These are phyloP conservation scores for Elachura formosa DNA, from an alignment of 2,113 vertebrate genomes.

Conservation along the genomic window DNA sequence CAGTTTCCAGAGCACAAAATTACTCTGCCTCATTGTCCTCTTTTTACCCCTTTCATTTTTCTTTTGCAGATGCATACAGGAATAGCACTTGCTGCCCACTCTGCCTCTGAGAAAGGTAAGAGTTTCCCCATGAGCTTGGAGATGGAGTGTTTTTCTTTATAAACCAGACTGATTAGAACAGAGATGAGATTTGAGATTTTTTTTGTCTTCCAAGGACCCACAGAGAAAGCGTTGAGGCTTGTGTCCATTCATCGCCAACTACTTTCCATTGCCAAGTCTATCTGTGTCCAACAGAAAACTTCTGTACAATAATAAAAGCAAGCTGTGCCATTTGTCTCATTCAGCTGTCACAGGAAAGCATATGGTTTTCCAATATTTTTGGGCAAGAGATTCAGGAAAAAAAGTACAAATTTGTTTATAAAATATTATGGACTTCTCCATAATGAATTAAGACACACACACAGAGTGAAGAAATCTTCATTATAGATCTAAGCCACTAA, in stretches of 20 bases:
- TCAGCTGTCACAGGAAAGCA: neutral
- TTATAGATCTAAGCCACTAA: neutral
- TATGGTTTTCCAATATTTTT: neutral
- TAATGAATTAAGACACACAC: neutral
- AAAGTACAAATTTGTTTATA: neutral
- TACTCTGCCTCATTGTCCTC: neutral
- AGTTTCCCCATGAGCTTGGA: neutral
- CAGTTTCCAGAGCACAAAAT: slow-evolving; percentile 11
- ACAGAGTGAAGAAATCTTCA: neutral
- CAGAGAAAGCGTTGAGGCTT: slow-evolving; percentile 23
- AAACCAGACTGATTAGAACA: slow-evolving; percentile 1
- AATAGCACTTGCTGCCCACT: neutral
- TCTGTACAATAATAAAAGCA: slow-evolving; percentile 3
- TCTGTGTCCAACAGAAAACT: neutral
- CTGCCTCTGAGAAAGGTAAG: neutral
- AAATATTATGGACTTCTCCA: neutral
- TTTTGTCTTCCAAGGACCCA: neutral
- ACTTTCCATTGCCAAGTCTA: slow-evolving; percentile 7
- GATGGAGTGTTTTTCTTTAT: neutral
- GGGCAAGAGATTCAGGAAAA: neutral
- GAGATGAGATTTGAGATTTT: neutral
- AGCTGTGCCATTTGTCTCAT: slow-evolving; percentile 6
- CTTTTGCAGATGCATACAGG: neutral
- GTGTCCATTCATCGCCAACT: neutral
- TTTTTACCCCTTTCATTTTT: neutral